Evolutionary conservation across 2,888 invertebrate genomes (phyloP).

Genomic region (Caenorhabditis plicata): DNA sequence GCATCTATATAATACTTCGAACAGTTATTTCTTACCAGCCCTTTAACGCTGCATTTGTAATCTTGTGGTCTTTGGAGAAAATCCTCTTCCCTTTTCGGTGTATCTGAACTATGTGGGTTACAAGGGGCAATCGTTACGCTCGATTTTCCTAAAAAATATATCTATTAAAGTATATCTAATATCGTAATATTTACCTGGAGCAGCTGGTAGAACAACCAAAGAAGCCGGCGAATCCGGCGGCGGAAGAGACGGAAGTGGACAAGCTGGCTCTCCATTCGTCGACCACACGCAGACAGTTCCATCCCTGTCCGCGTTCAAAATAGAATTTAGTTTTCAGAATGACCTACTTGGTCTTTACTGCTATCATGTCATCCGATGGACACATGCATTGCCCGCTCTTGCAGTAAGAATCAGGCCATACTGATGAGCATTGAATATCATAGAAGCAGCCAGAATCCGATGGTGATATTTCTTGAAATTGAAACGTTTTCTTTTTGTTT

Average conservation of each 20-base stretch:
- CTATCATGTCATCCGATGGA: slow-evolving; percentile 49
- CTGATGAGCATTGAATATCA: slow-evolving; percentile 48
- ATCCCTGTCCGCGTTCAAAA: slow-evolving; percentile 27
- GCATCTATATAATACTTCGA: neutral
- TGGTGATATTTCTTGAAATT: slow-evolving; percentile 45
- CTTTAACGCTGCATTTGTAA: slow-evolving; percentile 35
- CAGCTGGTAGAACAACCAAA: slow-evolving; percentile 43
- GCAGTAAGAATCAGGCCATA: slow-evolving; percentile 52
- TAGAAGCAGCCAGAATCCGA: slow-evolving; percentile 49
- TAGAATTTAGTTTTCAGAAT: neutral
- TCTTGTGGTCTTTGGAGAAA: slow-evolving; percentile 33
- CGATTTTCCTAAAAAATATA: slow-evolving; percentile 26
- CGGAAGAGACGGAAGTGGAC: slow-evolving; percentile 47
- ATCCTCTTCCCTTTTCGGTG: slow-evolving; percentile 34
- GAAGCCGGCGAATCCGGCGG: slow-evolving; percentile 47
- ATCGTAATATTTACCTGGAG: slow-evolving; percentile 15
- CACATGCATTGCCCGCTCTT: slow-evolving; percentile 45
- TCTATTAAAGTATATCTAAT: neutral
- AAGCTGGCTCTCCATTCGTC: slow-evolving; percentile 35
- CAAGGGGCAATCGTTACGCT: slow-evolving; percentile 44
- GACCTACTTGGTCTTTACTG: slow-evolving; percentile 45
- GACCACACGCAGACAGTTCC: slow-evolving; percentile 51
- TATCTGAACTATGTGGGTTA: slow-evolving; percentile 35
- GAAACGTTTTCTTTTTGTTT: neutral
- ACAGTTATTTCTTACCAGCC: slow-evolving; percentile 23